phyloP scores from a whole-genome alignment of 2,888 invertebrate species.

The Cephus pygmeus region DNA sequence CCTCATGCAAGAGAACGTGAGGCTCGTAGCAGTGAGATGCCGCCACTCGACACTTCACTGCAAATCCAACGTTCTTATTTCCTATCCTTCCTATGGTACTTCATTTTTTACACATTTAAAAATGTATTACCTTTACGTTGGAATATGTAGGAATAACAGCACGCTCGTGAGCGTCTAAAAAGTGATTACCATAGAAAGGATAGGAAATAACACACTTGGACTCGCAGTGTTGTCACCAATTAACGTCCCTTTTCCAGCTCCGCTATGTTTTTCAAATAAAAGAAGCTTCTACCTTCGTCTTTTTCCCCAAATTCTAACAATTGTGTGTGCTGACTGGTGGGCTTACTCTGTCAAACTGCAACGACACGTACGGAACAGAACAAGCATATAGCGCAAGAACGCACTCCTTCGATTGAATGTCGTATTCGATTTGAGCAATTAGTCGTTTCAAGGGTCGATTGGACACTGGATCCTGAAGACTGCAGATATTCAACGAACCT shows the following conservation, averaged over 20 bases:
- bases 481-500: background rate
- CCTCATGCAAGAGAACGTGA: constrained; percentile 50
- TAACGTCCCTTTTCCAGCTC: background rate
- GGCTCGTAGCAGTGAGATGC: constrained; percentile 19
- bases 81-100: too few relatives aligned
- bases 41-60: background rate
- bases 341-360: background rate
- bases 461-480: background rate
- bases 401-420: background rate
- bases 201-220: too few relatives aligned
- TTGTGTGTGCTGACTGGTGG: background rate
- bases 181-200: too few relatives aligned
- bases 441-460: background rate
- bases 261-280: background rate
- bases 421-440: background rate
- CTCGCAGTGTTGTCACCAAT: background rate
- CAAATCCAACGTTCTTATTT: too few relatives aligned
- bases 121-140: too few relatives aligned
- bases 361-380: too few relatives aligned
- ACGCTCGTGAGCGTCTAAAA: too few relatives aligned
- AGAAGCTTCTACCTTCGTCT: background rate
- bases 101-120: too few relatives aligned
- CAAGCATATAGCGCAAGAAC: background rate
- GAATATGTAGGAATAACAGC: too few relatives aligned
- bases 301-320: background rate